Evolutionary conservation across 2,113 vertebrate genomes (phyloP).

Genomic region (Datnioides undecimradiatus): DNA sequence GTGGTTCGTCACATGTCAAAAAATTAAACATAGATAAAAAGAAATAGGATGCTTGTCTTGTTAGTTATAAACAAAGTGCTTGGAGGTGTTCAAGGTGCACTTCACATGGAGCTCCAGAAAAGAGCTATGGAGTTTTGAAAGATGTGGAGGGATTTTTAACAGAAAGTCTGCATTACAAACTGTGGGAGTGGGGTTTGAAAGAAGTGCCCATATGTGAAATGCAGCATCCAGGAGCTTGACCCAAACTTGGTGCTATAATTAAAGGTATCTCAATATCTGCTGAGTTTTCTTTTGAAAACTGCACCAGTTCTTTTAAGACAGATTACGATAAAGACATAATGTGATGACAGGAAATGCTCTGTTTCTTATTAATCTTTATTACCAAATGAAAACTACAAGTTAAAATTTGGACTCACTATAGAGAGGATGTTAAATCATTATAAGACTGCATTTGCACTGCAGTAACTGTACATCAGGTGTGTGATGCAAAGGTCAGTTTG

Average conservation of each 20-base stretch:
- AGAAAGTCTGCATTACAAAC: neutral
- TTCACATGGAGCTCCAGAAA: neutral
- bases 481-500: slow-evolving; percentile 1
- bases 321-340: no score
- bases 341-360: no score
- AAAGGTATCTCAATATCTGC: no score
- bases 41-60: neutral
- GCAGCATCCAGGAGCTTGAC: no score
- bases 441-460: slow-evolving; percentile 2
- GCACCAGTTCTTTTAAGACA: no score
- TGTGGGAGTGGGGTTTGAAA: neutral
- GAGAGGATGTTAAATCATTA: neutral
- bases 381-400: neutral
- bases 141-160: neutral
- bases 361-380: neutral
- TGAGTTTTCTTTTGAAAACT: no score
- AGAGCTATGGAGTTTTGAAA: no score
- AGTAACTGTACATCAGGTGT: slow-evolving; percentile 7
- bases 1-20: neutral
- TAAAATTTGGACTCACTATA: neutral
- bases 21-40: neutral
- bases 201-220: neutral
- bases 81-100: neutral
- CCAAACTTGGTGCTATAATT: no score
- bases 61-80: neutral